Base-by-base conservation (phyloP, 2,113 vertebrate species). In the Synodontis membranacea region DNA sequence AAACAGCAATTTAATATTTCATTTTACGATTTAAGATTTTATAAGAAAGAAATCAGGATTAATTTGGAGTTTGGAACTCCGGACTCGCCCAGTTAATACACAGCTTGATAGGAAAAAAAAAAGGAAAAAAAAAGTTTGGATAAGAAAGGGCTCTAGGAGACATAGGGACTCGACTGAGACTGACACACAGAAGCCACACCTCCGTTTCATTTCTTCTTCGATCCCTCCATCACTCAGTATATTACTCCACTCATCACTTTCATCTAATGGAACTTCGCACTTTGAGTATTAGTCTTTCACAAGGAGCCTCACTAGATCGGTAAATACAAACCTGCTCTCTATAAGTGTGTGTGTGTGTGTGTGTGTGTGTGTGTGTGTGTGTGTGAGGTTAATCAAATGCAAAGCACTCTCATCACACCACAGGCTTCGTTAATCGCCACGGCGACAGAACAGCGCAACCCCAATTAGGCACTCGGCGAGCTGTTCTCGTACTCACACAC, bases 321-420 rank as follows among this genome's bases (percentile, higher is more conserved):
- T 46, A 46, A 28, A 46, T 23, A 74, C 10, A 37, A 74, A 46
- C 25, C 70, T 86, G 80, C 54, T 66, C 70, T 39, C 91, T 46
- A 70, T 80, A 44, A 52, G 62, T 84, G 28, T 82, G 70, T 86
- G 84, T 60, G 28, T 74, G 34, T 58, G 81, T 83, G 87, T 93
- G 94, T 93, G 92, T 92, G 91, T 88, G 15, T 83, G 80, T 42
- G 19, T 80, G 86, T 58, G 39, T n/a, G 79, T 84, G 42, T 86
- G 83, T 60, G 80, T 80, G 78, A 82, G 37, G 70, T 82, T 88
- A 88, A 86, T 82, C 28, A 82, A 14, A 83, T 76, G 82, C 82
- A 62, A 62, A 75, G 44, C 75, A 46, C 84, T 28, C 79, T 83
- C 50, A 37, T 82, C 86, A 74, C 78, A 23, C 74, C 58, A 62